A percentile compares a stretch with the other conserved stretches of the same genome.
phyloP scores from a whole-genome alignment of 2,888 invertebrate species.

The Pandemis heparana region DNA sequence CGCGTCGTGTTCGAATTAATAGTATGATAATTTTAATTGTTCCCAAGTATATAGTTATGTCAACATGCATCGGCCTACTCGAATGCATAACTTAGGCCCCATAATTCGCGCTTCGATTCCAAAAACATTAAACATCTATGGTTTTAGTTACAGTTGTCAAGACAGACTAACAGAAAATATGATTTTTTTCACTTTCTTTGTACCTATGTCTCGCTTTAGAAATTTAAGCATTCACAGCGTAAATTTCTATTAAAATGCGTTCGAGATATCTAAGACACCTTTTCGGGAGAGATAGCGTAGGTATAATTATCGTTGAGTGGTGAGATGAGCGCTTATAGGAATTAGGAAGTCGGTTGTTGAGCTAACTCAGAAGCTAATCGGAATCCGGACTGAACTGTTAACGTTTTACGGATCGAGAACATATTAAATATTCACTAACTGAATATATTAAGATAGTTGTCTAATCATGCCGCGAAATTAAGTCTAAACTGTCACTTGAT shows the following conservation, averaged over 20 bases:
- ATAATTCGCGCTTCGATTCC: neutral
- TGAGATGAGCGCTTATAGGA: no score
- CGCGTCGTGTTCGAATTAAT: conserved; percentile 27
- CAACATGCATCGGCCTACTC: conserved; percentile 20
- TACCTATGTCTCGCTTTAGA: neutral
- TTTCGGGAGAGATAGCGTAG: neutral
- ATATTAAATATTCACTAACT: neutral
- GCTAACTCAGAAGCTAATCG: neutral
- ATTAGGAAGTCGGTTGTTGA: neutral
- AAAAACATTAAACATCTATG: neutral
- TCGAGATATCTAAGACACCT: neutral
- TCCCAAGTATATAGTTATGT: conserved; percentile 18
- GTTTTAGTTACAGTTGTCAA: neutral
- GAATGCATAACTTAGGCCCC: neutral
- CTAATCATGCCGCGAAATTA: conserved; percentile 4
- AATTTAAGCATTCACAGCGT: neutral
- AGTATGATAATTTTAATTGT: conserved; percentile 31
- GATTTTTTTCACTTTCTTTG: neutral
- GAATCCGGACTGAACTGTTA: neutral
- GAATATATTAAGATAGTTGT: neutral
- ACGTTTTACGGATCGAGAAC: neutral
- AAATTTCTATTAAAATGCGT: neutral
- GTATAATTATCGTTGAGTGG: neutral
- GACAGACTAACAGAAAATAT: neutral
- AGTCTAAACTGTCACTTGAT: neutral